phyloP scores from a whole-genome alignment of 2,888 invertebrate genomes.

The Pyrgus malvae region DNA sequence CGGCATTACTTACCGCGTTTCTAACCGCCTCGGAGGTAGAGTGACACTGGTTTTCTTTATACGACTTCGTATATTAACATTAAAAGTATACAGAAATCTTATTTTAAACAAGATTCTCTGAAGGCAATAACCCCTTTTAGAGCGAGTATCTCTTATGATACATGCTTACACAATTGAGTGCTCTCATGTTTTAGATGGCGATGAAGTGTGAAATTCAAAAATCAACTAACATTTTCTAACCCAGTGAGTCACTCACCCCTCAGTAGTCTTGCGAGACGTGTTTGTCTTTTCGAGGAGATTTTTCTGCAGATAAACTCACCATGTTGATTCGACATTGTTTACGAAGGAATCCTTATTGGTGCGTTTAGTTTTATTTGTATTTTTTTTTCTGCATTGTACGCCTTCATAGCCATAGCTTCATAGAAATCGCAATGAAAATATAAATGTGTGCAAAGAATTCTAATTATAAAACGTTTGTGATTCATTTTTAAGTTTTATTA shows the following conservation, averaged over 20 bases:
- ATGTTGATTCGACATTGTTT: constrained; percentile 74
- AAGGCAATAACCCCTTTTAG: not conserved
- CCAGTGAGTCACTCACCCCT: constrained; percentile 68
- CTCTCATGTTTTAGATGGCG: constrained; percentile 57
- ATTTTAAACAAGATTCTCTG: not conserved
- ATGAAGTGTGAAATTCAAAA: constrained; percentile 76
- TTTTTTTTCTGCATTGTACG: constrained; percentile 34
- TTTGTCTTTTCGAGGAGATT: constrained; percentile 69
- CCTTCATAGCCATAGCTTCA: not conserved
- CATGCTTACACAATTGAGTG: constrained; percentile 48
- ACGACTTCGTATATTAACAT: no score
- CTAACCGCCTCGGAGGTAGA: no score
- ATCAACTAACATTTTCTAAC: constrained; percentile 79
- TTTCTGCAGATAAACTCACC: constrained; percentile 70
- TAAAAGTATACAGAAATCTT: no score
- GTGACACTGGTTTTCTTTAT: no score
- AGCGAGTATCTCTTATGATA: not conserved
- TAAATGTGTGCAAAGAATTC: no score
- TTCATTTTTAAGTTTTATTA: constrained; percentile 40
- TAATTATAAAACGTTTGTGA: constrained; percentile 3
- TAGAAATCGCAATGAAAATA: no score
- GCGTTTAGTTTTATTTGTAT: constrained; percentile 50
- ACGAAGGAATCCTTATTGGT: constrained; percentile 64
- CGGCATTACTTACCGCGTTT: no score
- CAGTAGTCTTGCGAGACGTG: constrained; percentile 65